Conservation (phyloP, 2,113 vertebrate genomes). For the Notechis scutatus region DNA sequence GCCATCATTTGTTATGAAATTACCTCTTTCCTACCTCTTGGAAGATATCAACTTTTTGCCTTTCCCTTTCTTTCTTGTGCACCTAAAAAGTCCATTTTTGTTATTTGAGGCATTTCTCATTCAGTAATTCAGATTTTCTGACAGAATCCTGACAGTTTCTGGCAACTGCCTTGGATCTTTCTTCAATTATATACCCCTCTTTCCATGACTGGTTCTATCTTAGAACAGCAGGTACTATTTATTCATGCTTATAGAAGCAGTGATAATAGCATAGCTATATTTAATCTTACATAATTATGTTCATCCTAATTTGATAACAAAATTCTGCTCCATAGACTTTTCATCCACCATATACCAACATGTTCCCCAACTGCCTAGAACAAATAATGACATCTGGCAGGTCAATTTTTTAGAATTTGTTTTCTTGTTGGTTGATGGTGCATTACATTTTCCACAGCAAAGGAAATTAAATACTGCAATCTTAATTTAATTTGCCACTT, state of each 20-base stretch:
- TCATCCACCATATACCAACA: background rate
- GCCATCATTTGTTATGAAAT: background rate
- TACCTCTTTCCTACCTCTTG: background rate
- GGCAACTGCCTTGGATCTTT: background rate
- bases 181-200: background rate
- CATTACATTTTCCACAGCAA: background rate
- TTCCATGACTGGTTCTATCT: background rate
- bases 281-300: background rate
- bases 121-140: background rate
- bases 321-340: background rate
- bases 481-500: background rate
- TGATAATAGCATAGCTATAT: background rate
- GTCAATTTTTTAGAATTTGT: background rate
- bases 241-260: background rate
- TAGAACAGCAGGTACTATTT: background rate
- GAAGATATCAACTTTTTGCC: background rate
- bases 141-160: background rate
- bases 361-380: background rate
- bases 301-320: background rate
- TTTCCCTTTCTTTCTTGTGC: background rate
- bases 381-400: constrained; percentile 10
- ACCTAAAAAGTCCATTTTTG: background rate
- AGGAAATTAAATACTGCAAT: background rate
- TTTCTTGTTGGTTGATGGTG: background rate
- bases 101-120: background rate